Conservation (phyloP, 1,140 invertebrate species). For the Drosophila sturtevanti region DNA sequence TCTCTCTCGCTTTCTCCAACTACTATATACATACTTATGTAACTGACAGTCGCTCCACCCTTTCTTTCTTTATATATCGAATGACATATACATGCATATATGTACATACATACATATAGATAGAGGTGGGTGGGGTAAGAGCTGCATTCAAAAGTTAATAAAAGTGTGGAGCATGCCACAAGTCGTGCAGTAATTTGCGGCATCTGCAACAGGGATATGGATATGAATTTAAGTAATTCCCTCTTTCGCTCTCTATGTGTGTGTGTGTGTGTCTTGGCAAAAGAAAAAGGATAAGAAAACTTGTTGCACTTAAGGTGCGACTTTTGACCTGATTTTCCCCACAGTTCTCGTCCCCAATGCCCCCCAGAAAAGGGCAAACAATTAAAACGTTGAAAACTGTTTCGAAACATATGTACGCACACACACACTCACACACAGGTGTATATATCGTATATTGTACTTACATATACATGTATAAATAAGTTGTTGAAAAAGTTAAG, state of each 20-base stretch:
- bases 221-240: slow-evolving; percentile 71
- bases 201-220: slow-evolving; percentile 71
- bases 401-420: no score
- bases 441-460: no score
- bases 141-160: slow-evolving; percentile 81
- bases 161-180: slow-evolving; percentile 80
- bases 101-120: not conserved
- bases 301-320: slow-evolving; percentile 65
- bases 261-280: slow-evolving; percentile 12
- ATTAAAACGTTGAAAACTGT: slow-evolving; percentile 55
- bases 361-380: slow-evolving; percentile 54
- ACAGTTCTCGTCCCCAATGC: no score
- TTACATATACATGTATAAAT: no score
- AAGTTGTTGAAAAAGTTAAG: no score
- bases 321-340: slow-evolving; percentile 53
- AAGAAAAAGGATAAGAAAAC: slow-evolving; percentile 20
- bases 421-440: no score
- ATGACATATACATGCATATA: not conserved
- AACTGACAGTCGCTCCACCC: not conserved
- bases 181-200: slow-evolving; percentile 79
- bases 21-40: not conserved
- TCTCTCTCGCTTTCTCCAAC: not conserved
- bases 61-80: not conserved
- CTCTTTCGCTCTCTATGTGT: slow-evolving; percentile 10
- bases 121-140: not conserved